These are phyloP conservation scores for Porites lutea DNA, from an alignment of 64 coral and sea anemone species.

Conservation along the genomic window DNA sequence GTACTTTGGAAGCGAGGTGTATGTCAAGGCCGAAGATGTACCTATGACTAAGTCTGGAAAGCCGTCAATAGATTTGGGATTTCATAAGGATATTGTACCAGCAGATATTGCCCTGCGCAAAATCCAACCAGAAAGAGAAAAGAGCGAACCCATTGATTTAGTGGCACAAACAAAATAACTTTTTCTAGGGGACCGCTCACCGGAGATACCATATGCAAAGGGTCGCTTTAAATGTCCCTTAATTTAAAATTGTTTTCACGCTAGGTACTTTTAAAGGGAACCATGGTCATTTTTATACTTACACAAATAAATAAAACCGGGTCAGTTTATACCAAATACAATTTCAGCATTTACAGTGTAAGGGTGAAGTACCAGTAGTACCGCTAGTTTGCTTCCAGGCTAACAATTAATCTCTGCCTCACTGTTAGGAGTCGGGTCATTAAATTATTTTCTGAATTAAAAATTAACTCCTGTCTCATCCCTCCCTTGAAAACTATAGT, in stretches of 20 bases:
- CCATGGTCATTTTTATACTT: no score
- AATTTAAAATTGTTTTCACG: neutral
- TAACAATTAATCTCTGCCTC: no score
- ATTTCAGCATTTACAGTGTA: no score
- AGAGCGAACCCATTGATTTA: slow-evolving; percentile 71
- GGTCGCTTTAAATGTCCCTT: neutral
- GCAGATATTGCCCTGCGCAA: slow-evolving; percentile 72
- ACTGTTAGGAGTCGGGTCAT: no score
- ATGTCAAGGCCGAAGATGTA: slow-evolving; percentile 81
- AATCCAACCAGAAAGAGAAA: slow-evolving; percentile 75
- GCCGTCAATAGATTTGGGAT: slow-evolving; percentile 61
- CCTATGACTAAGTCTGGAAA: slow-evolving; percentile 25
- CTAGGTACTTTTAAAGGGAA: neutral
- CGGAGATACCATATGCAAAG: neutral
- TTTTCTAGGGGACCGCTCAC: neutral
- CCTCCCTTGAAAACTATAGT: no score
- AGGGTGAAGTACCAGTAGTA: no score
- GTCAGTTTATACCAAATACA: no score
- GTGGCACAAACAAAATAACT: neutral
- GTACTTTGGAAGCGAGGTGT: slow-evolving; percentile 76
- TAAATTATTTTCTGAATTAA: no score
- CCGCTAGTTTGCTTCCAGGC: no score
- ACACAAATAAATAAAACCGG: no score
- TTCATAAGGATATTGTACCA: slow-evolving; percentile 81
- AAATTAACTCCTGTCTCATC: no score